Base-by-base conservation (phyloP, 2,797 vertebrate genomes). In the Eulemur albifrons region DNA sequence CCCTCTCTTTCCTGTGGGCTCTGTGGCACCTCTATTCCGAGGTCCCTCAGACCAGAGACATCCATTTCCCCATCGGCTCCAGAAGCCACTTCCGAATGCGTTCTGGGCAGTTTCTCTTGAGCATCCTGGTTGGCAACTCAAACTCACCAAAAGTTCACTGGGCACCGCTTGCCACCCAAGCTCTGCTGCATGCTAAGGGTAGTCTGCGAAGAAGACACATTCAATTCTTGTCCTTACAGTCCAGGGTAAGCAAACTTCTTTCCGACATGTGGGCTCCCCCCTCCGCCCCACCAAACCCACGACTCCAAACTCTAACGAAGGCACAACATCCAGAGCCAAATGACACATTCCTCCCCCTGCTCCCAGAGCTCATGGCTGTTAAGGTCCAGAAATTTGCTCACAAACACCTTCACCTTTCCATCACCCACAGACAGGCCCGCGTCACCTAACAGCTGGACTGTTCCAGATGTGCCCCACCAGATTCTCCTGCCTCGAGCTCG, bases 81-180 rank as follows among this genome's bases (percentile, higher is more conserved):
- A 35, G n/a, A 0, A 70, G 23, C 27, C n/a, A n/a, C 50, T 82
- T 90, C 32, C 21, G 54, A 76, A 75, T 3, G 5, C 32, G 18
- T 57, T 54, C 10, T 69, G 38, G 43, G 21, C 38, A 27, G 5
- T 43, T 82, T 92, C 30, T 89, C 18, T 80, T n/a, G 4, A 67
- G 67, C 20, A 90, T 54, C 43, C 73, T 75, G 72, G 54, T 2
- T 48, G 61, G n/a, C 25, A 59, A 79, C n/a, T 90, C 77, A 81
- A 70, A 89, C 35, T 35, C 35, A 75, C 73, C 48, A 61, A 70
- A 92, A 88, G 59, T 48, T 40, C 43, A 57, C 15, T 61, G 38
- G n/a, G 17, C 7, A 61, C 21, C 40, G 13, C 40, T 86, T 59
- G 21, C 40, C 25, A 59, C 20, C 35, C 32, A 59, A 40, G 38